These are phyloP conservation scores for Selenia dentaria DNA, from an alignment of 2,888 invertebrate species.

Conservation along the genomic window DNA sequence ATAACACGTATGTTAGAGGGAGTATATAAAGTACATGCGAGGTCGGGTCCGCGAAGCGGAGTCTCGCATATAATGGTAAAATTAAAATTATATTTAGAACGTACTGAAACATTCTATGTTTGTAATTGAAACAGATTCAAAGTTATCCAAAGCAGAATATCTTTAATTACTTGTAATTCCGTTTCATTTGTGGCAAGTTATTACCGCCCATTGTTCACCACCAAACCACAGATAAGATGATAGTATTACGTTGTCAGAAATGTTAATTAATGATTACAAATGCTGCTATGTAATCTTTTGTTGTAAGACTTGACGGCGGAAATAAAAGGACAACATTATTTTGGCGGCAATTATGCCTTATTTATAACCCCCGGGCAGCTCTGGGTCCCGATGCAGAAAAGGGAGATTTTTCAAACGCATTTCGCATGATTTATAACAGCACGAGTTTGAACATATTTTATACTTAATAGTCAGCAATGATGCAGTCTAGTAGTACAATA, in stretches of 20 bases:
- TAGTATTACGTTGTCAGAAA: not conserved
- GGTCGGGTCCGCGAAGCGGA: no score
- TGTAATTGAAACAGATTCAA: conserved; percentile 1
- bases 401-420: no score
- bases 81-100: not conserved
- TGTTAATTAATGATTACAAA: conserved; percentile 30
- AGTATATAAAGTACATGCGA: no score
- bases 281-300: conserved; percentile 31
- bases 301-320: conserved; percentile 4
- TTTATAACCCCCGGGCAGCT: no score
- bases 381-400: no score
- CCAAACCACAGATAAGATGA: not conserved
- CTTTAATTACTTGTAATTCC: conserved; percentile 10
- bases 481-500: no score
- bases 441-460: no score
- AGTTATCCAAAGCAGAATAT: conserved; percentile 4
- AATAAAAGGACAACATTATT: conserved; percentile 15
- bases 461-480: no score
- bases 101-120: not conserved
- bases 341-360: no score
- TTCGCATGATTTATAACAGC: no score
- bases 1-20: no score
- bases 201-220: conserved; percentile 23
- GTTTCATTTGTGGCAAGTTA: conserved; percentile 15
- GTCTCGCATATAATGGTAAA: no score